Evolutionary conservation across 1,140 invertebrate species (phyloP), one percentile per base, ranked within the genome.

Genomic region (Pogonomyrmex barbatus): DNA sequence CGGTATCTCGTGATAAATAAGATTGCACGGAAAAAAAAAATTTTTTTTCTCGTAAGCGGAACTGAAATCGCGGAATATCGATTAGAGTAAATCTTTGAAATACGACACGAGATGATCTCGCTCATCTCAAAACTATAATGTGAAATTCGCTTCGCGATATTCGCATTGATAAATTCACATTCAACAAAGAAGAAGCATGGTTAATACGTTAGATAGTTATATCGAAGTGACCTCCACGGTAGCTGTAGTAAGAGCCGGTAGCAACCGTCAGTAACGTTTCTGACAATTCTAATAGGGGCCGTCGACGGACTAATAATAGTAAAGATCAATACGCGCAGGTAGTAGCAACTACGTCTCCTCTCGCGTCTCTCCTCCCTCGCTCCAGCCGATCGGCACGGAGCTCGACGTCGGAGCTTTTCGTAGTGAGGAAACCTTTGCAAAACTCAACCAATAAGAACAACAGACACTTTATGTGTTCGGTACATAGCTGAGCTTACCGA

Each of bases 221-320:
- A 52, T 84, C 62, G 56, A 30, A 75, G 39, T 73, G 79, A 83
- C 79, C 67, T 83, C 68, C 1, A 73, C 52, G 50, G 68, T n/a
- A n/a, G n/a, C n/a, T 39, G 65, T 47, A 75, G 68, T 50, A 45
- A 73, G 56, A 62, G 79, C 79, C 45, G 33, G 79, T 62, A 83
- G 79, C 79, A 73, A 73, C 79, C 24, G 24, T 24, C 79, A 62
- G 79, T 50, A 83, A 83, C 81, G 86, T 85, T 89, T 86, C 73
- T 75, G 79, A 89, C 87, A 77, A 90, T 90, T 92, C 86, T 90
- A 93, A 91, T 91, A 91, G 90, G 88, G 90, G 88, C 89, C 88
- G 91, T 79, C 86, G 86, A 84, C 85, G 86, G 75, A 91, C 92
- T 93, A 93, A 93, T 93, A 93, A 93, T 93, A 93, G 93, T 87